Evolutionary conservation across 2,113 vertebrate species (phyloP).

Genomic region (Misgurnus mizolepis): DNA sequence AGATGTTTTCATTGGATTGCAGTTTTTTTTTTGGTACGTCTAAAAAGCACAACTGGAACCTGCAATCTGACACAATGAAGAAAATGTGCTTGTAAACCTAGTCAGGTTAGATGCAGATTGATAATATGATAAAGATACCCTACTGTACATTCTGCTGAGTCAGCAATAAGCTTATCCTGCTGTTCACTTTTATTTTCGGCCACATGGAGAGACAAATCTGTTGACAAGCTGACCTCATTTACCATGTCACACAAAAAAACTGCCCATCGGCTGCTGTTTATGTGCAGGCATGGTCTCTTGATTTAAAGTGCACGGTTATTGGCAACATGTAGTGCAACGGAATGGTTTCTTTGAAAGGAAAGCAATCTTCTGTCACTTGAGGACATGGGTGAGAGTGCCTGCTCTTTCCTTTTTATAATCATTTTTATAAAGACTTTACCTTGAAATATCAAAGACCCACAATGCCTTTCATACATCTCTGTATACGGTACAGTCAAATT

Average conservation of each 20-base stretch:
- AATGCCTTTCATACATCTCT: neutral
- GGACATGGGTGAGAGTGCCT: neutral
- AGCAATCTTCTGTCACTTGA: neutral
- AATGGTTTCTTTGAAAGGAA: neutral
- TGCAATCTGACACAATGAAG: no score
- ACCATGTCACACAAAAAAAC: constrained; percentile 50
- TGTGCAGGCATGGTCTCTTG: constrained; percentile 26
- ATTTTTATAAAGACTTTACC: neutral
- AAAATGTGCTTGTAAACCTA: no score
- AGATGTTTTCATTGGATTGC: no score
- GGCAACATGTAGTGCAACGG: constrained; percentile 26
- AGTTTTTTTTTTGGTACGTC: no score
- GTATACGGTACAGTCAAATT: neutral
- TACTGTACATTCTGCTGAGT: constrained; percentile 6
- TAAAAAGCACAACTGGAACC: no score
- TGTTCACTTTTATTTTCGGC: constrained; percentile 24
- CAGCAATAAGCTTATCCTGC: constrained; percentile 17
- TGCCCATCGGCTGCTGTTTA: constrained; percentile 38
- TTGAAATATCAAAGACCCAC: neutral
- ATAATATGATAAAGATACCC: constrained; percentile 5
- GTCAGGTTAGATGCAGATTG: neutral
- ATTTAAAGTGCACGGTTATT: constrained; percentile 53
- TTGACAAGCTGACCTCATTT: constrained; percentile 44
- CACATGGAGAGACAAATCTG: constrained; percentile 20
- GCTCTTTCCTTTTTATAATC: neutral